A percentile compares a stretch with the other conserved stretches of the same genome.
These are phyloP conservation scores for Lophochroa leadbeateri DNA, from an alignment of 2,113 vertebrate species.

Conservation along the genomic window DNA sequence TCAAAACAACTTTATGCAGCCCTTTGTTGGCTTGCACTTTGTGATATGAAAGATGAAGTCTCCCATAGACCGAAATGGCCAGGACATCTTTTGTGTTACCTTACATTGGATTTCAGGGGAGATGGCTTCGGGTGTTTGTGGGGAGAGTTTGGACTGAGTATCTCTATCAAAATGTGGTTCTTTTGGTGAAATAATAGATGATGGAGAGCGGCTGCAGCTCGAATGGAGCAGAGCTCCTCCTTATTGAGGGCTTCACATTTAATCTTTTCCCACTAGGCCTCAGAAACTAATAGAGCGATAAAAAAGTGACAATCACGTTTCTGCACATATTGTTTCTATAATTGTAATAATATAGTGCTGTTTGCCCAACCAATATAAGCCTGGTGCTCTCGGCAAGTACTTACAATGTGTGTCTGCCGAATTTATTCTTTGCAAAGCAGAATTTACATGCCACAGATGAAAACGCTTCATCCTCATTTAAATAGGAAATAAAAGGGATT, in stretches of 20 bases:
- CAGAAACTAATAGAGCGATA: conserved; percentile 4
- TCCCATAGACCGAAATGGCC: neutral
- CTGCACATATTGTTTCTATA: conserved; percentile 56
- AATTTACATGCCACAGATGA: conserved; percentile 72
- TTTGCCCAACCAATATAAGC: conserved; percentile 62
- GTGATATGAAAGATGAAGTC: neutral
- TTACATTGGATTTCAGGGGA: neutral
- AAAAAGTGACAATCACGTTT: conserved; percentile 44
- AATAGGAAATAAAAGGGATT: conserved; percentile 75
- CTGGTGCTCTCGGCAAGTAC: conserved; percentile 42
- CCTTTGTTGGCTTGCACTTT: neutral
- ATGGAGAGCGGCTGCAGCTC: neutral
- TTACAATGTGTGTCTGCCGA: conserved; percentile 24
- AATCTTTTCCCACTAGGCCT: conserved; percentile 45
- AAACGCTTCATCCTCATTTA: conserved; percentile 71
- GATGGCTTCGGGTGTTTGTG: neutral
- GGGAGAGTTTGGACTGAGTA: neutral
- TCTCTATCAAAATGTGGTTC: neutral
- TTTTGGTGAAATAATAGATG: neutral
- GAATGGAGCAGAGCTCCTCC: neutral
- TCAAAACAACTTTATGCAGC: neutral
- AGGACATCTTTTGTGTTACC: neutral
- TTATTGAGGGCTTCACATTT: conserved; percentile 28
- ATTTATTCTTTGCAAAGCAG: conserved; percentile 64
- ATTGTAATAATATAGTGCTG: conserved; percentile 57